A percentile compares a stretch with the other conserved stretches of the same genome.
Evolutionary conservation across 2,888 invertebrate genomes (phyloP).

Genomic region (Brenthis ino): DNA sequence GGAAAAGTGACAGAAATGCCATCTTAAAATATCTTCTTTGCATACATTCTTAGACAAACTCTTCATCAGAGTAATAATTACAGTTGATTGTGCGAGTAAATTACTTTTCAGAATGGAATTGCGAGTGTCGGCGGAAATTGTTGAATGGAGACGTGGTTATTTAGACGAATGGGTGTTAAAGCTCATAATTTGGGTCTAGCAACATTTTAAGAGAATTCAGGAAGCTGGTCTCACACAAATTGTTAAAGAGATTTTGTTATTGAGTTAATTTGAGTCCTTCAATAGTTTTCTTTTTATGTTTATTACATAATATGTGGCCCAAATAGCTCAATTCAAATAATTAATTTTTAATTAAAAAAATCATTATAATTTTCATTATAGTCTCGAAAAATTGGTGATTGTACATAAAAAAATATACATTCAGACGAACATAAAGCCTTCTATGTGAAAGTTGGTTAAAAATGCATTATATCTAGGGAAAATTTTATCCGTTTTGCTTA

Average conservation of each 20-base stretch:
- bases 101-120: constrained; percentile 33
- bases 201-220: constrained; percentile 21
- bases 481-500: too few relatives aligned
- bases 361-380: too few relatives aligned
- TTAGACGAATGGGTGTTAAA: constrained; percentile 37
- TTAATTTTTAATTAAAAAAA: neutral
- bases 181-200: constrained; percentile 28
- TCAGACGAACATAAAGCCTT: too few relatives aligned
- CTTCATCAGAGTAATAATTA: constrained; percentile 49
- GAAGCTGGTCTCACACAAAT: constrained; percentile 26
- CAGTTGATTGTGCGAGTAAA: constrained; percentile 46
- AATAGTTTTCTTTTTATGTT: neutral
- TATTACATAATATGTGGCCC: neutral
- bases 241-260: constrained; percentile 30
- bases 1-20: neutral
- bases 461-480: too few relatives aligned
- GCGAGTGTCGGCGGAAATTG: constrained; percentile 33
- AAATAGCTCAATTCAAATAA: too few relatives aligned
- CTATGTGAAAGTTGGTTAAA: too few relatives aligned
- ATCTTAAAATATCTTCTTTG: neutral
- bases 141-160: constrained; percentile 33
- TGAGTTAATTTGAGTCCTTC: constrained; percentile 5
- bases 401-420: too few relatives aligned
- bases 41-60: neutral
- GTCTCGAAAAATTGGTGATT: too few relatives aligned